phyloP scores from a whole-genome alignment of 2,797 vertebrate species.

The Malurus leucopterus region DNA sequence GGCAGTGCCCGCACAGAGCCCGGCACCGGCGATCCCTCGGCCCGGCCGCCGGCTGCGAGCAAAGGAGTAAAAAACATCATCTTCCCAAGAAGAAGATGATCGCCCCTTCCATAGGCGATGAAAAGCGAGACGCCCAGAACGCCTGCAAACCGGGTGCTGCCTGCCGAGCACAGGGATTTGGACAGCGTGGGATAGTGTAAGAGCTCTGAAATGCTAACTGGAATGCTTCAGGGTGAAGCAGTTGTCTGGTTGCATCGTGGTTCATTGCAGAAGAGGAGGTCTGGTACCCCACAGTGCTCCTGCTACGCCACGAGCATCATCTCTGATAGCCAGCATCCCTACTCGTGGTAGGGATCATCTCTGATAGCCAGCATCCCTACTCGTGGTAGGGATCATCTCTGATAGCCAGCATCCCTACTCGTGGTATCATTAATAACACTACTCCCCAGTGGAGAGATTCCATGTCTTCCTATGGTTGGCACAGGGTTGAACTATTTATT shows the following conservation, averaged over 20 bases:
- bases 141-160: rapidly evolving
- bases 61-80: rapidly evolving
- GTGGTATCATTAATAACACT: background rate
- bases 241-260: too few relatives aligned
- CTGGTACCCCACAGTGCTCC: background rate
- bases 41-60: rapidly evolving
- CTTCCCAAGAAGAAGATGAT: background rate
- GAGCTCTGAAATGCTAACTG: background rate
- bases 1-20: too few relatives aligned
- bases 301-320: rapidly evolving
- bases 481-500: background rate
- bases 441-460: background rate
- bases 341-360: background rate
- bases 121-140: background rate
- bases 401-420: background rate
- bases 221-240: background rate
- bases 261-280: background rate
- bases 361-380: background rate
- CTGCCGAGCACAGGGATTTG: background rate
- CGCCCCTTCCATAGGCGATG: rapidly evolving
- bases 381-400: too few relatives aligned
- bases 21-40: background rate
- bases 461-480: background rate
- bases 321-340: background rate
- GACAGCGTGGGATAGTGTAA: background rate